Evolutionary conservation across 2,113 vertebrate genomes (phyloP), one percentile per base, ranked within the genome.

Genomic region (Colius striatus): DNA sequence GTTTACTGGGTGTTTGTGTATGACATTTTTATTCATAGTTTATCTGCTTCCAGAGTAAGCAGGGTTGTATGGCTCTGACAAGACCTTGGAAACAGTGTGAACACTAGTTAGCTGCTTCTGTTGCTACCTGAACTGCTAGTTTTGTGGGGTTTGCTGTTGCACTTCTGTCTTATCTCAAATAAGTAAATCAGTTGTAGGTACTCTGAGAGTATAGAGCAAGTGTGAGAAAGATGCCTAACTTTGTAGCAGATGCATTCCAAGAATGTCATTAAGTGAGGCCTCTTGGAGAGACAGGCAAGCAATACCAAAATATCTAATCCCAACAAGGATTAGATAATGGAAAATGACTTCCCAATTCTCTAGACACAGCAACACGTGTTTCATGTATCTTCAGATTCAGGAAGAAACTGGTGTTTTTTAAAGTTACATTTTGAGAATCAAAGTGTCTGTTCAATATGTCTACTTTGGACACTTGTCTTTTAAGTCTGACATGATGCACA

Each of bases 1-100:
- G 0, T 74, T 95, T 65, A 16, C 26, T 45, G 57, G 32, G 17
- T 23, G 13, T 0, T 0, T 25, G 19, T 32, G 5, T 19, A 16
- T 43, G 72, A 26, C 15, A 13, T 41, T 73, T 67, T 65, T 48
- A 73, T 50, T 58, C 10, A 22, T 1, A 26, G 11, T 57, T 65
- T 71, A 10, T 16, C 38, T 58, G 4, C 16, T 51, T 79, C 34
- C 18, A 62, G 23, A 45, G 10, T 51, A 45, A 16, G 30, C 38
- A 36, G 57, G 19, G 8, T 55, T 54, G 2, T 48, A 22, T 11
- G 6, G 21, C 38, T 78, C 70, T 27, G 75, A 45, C 19, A 51
- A 85, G 10, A 6, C 67, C 43, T 82, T 79, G 20, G 25, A 73
- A 79, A 32, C 7, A 16, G 7, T 2, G 10, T 75, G 11, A 41